Percentiles rank a stretch among this genome's conserved stretches.
phyloP scores from a whole-genome alignment of 64 coral and sea anemone genomes.

The Astreopora myriophthalma region DNA sequence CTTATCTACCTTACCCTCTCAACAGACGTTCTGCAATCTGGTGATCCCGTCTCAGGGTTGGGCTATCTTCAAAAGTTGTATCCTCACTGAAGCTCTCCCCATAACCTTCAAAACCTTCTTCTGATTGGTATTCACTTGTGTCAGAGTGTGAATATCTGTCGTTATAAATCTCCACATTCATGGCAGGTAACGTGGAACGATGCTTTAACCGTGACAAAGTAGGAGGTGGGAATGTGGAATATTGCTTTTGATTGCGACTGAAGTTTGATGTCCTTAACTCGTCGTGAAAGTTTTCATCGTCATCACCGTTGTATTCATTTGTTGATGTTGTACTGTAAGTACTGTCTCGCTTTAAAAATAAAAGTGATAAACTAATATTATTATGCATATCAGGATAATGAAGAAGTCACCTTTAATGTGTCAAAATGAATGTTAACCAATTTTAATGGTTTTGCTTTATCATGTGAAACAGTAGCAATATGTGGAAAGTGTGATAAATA shows the following conservation, averaged over 20 bases:
- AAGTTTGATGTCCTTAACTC: constrained; percentile 74
- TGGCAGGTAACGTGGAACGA: constrained; percentile 42
- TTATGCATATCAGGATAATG: too few species aligned
- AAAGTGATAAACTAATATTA: background rate
- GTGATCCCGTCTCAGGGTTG: constrained; percentile 57
- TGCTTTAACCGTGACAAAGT: constrained; percentile 79
- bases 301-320: constrained; percentile 97
- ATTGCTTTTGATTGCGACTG: constrained; percentile 86
- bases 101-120: constrained; percentile 95
- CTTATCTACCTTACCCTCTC: background rate
- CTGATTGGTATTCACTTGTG: constrained; percentile 98
- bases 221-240: constrained; percentile 94
- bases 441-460: too few species aligned
- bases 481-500: too few species aligned
- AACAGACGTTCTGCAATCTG: constrained; percentile 48
- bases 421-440: too few species aligned
- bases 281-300: constrained; percentile 81
- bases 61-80: constrained; percentile 81
- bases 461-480: too few species aligned
- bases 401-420: too few species aligned
- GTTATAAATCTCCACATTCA: constrained; percentile 56
- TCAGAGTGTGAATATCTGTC: constrained; percentile 56
- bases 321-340: constrained; percentile 95
- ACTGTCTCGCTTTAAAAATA: constrained; percentile 73
- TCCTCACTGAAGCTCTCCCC: constrained; percentile 90